phyloP scores from a whole-genome alignment of 2,797 vertebrate species.

The Cyclopterus lumpus region DNA sequence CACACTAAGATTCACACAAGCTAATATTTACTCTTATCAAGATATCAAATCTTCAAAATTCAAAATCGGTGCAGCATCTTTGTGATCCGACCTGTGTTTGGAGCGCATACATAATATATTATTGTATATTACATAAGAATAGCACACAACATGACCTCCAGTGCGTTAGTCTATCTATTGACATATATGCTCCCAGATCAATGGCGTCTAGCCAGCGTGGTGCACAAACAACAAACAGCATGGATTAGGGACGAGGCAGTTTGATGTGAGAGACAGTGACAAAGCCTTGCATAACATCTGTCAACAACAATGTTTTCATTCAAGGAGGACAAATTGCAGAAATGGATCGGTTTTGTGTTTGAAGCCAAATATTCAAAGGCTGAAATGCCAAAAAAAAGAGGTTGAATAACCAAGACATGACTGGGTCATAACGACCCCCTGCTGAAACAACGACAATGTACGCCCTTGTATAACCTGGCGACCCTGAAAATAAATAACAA shows the following conservation, averaged over 20 bases:
- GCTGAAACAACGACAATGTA: background rate
- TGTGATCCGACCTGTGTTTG: background rate
- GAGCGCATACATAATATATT: background rate
- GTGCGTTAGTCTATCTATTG: background rate
- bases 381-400: background rate
- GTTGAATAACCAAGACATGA: background rate
- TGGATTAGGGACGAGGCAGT: background rate
- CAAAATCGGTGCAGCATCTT: background rate
- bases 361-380: background rate
- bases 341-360: background rate
- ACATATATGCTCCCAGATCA: background rate
- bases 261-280: background rate
- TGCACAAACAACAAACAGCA: background rate
- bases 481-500: background rate
- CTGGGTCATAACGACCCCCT: background rate
- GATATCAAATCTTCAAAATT: background rate
- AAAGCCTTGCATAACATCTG: background rate
- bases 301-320: background rate
- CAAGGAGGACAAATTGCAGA: background rate
- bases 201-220: background rate
- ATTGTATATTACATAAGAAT: conserved; percentile 1
- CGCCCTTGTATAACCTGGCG: background rate
- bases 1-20: background rate
- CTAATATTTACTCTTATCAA: background rate
- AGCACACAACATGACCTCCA: background rate